Percentiles rank a stretch among this genome's conserved stretches.
These are phyloP conservation scores for Thamnophis sirtalis DNA, from an alignment of 2,113 vertebrate genomes.

Conservation along the genomic window DNA sequence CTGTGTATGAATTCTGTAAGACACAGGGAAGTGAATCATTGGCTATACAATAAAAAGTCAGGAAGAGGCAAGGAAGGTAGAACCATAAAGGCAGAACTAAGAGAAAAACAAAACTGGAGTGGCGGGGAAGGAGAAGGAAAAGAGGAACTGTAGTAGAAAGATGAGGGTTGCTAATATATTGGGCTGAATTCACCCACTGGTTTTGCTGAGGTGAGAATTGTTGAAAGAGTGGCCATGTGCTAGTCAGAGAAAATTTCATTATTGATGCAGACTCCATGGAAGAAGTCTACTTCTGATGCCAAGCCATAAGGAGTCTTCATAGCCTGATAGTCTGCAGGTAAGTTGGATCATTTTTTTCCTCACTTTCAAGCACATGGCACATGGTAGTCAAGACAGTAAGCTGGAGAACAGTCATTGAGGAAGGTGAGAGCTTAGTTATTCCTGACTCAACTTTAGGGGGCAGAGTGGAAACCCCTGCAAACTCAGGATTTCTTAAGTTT, in stretches of 20 bases:
- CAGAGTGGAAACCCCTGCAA: not conserved
- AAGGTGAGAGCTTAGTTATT: not conserved
- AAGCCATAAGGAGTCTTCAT: not conserved
- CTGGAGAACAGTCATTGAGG: not conserved
- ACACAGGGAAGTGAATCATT: not conserved
- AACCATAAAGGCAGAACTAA: not conserved
- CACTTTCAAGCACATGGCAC: not conserved
- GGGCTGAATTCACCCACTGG: not conserved
- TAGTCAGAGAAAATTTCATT: not conserved
- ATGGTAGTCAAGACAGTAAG: not conserved
- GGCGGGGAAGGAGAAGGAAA: not conserved
- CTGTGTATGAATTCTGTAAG: not conserved
- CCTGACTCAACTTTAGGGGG: not conserved
- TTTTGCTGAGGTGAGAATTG: not conserved
- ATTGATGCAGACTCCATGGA: not conserved
- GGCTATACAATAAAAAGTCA: not conserved
- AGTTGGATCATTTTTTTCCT: not conserved
- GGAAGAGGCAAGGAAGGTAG: not conserved
- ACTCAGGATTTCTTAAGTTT: not conserved
- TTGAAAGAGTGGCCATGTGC: not conserved
- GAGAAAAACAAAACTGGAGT: not conserved
- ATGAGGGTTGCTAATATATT: not conserved
- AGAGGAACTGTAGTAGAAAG: not conserved
- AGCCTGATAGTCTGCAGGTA: not conserved
- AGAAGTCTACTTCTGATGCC: not conserved